These are phyloP conservation scores for Chrosomus eos DNA, from an alignment of 2,797 vertebrate species.

Conservation along the genomic window DNA sequence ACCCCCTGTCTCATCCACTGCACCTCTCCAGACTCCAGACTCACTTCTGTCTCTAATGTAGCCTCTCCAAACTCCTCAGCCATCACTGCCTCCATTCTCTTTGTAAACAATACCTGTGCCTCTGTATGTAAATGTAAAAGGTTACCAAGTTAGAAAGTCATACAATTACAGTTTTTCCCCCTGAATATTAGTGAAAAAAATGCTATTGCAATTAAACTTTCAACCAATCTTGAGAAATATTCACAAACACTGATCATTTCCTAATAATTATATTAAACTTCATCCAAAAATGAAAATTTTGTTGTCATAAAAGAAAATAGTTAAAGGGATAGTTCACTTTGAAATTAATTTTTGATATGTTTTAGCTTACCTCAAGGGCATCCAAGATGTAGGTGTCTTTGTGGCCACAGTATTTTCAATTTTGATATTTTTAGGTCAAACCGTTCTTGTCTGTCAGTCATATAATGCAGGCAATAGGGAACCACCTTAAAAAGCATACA, in stretches of 20 bases:
- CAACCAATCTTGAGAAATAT: not conserved
- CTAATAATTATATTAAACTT: not conserved
- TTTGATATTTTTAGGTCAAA: too few species aligned
- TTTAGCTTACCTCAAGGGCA: too few species aligned
- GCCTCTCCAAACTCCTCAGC: conserved; percentile 85
- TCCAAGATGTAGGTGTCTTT: too few species aligned
- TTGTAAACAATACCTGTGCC: conserved; percentile 89
- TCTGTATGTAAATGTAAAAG: conserved; percentile 73
- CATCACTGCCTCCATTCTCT: conserved; percentile 79
- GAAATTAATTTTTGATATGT: too few species aligned
- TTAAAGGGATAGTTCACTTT: too few species aligned
- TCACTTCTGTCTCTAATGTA: conserved; percentile 80
- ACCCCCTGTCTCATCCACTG: conserved; percentile 90
- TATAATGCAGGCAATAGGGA: too few species aligned
- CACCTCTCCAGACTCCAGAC: conserved; percentile 81
- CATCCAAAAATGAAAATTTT: not conserved
- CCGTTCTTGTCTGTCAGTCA: too few species aligned
- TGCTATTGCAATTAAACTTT: not conserved
- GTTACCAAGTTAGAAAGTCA: not conserved
- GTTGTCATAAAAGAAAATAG: not conserved
- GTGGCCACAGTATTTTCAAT: too few species aligned
- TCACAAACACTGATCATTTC: not conserved
- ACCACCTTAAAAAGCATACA: too few species aligned
- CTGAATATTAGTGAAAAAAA: not conserved
- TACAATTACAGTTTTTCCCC: not conserved